Conservation (phyloP, 2,888 invertebrate genomes). For the Pyrocoelia pectoralis region DNA sequence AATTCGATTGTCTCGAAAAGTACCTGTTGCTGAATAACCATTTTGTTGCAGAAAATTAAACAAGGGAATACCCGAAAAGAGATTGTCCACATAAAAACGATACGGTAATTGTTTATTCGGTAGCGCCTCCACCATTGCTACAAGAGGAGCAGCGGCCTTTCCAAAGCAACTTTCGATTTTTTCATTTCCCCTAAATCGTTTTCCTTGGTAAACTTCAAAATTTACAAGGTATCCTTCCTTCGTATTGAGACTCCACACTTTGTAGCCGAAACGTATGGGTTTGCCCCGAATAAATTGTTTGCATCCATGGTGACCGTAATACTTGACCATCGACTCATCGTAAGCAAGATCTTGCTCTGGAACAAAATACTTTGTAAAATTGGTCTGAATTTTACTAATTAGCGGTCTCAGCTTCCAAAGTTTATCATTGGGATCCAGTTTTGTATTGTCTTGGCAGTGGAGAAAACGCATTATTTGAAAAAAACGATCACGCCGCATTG, state of each 20-base stretch:
- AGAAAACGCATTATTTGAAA: not conserved
- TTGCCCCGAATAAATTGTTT: too few relatives aligned
- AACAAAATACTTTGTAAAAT: not conserved
- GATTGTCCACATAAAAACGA: too few relatives aligned
- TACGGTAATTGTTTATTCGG: too few relatives aligned
- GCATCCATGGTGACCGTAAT: too few relatives aligned
- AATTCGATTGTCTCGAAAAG: too few relatives aligned
- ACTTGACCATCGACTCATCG: slow-evolving; percentile 33
- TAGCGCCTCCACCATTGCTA: too few relatives aligned
- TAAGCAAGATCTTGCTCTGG: slow-evolving; percentile 39
- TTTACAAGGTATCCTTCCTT: slow-evolving; percentile 38
- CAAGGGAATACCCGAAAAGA: too few relatives aligned
- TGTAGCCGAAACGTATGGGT: slow-evolving; percentile 32
- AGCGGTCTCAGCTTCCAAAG: not conserved
- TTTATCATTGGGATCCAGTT: not conserved
- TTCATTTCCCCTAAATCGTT: not conserved
- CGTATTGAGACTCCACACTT: slow-evolving; percentile 42
- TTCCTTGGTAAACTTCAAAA: slow-evolving; percentile 25
- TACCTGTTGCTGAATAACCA: too few relatives aligned
- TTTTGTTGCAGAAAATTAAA: too few relatives aligned
- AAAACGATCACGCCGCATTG: not conserved
- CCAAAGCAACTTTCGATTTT: not conserved
- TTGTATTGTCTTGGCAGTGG: not conserved
- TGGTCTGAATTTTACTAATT: not conserved
- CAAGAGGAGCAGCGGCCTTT: too few relatives aligned